Evolutionary conservation across 30 jellyfish, hydroid and myxozoan species (phyloP).

Genomic region (Aurelia aurita): DNA sequence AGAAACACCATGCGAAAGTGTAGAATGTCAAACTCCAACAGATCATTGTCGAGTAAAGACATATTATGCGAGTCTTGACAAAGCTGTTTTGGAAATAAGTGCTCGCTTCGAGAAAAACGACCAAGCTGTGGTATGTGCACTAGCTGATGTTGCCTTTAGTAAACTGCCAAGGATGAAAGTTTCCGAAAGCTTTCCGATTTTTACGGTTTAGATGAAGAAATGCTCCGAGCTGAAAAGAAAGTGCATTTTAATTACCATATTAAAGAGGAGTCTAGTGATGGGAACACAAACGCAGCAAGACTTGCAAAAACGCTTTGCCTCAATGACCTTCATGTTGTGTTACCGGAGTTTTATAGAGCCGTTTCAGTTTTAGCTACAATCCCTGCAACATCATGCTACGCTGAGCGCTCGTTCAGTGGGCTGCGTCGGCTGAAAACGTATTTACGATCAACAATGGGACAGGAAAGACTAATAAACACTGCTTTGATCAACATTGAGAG

Average conservation of each 20-base stretch:
- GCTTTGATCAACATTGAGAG: no score
- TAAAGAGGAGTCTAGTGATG: slow-evolving; percentile 3
- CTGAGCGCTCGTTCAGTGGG: slow-evolving; percentile 48
- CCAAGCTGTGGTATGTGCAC: slow-evolving; percentile 55
- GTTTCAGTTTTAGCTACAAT: slow-evolving; percentile 39
- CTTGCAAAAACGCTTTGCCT: no score
- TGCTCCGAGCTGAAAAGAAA: slow-evolving; percentile 56
- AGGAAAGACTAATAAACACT: background rate
- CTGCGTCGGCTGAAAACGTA: slow-evolving; percentile 30
- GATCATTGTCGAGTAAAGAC: slow-evolving; percentile 23
- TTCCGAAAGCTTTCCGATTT: slow-evolving; percentile 7
- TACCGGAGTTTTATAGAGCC: slow-evolving; percentile 44
- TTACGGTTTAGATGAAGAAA: slow-evolving; percentile 38
- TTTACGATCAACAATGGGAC: slow-evolving; percentile 52
- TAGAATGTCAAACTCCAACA: slow-evolving; percentile 17
- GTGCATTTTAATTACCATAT: slow-evolving; percentile 11
- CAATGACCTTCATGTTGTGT: slow-evolving; percentile 39
- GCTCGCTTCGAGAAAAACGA: slow-evolving; percentile 26
- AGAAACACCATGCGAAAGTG: slow-evolving; percentile 43
- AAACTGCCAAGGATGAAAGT: slow-evolving; percentile 53
- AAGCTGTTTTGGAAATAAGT: slow-evolving; percentile 23
- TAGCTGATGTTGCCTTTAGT: slow-evolving; percentile 56
- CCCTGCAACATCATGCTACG: slow-evolving; percentile 49
- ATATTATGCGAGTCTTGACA: slow-evolving; percentile 43
- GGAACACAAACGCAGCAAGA: no score